These are phyloP conservation scores for Seriola aureovittata DNA, from an alignment of 2,113 vertebrate species.

Conservation along the genomic window DNA sequence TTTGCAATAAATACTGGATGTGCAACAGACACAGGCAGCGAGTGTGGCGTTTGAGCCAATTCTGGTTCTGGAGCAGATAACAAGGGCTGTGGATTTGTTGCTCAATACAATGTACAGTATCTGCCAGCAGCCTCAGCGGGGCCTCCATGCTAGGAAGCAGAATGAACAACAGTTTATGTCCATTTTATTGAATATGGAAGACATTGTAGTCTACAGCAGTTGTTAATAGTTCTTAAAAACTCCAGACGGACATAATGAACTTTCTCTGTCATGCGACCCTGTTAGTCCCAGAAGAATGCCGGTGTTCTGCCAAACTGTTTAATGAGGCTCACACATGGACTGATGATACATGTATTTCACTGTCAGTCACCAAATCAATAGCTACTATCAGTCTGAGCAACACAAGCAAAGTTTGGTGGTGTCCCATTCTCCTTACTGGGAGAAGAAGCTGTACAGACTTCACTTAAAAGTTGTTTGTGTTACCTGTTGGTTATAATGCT, in stretches of 20 bases:
- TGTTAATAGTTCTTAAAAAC: not conserved
- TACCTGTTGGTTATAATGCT: not conserved
- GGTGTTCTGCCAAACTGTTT: not conserved
- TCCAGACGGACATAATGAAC: not conserved
- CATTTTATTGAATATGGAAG: not conserved
- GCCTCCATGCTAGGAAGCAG: not conserved
- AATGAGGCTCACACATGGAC: not conserved
- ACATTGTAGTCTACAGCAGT: not conserved
- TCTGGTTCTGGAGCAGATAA: slow-evolving; percentile 6
- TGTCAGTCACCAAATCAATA: not conserved
- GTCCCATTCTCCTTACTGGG: not conserved
- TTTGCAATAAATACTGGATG: not conserved
- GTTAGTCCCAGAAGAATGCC: not conserved
- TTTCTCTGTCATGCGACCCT: not conserved
- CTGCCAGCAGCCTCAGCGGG: slow-evolving; percentile 28
- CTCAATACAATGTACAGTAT: not conserved
- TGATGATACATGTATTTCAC: not conserved
- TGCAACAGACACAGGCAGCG: not conserved
- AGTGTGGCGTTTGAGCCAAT: not conserved
- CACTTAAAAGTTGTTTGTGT: not conserved
- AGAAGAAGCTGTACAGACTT: not conserved
- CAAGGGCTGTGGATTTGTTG: slow-evolving; percentile 3
- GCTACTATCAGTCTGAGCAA: not conserved
- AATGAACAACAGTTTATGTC: not conserved
- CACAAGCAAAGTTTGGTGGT: not conserved